These are phyloP conservation scores for Entomobrya multifasciata DNA, from an alignment of 2,888 invertebrate species.

Conservation along the genomic window DNA sequence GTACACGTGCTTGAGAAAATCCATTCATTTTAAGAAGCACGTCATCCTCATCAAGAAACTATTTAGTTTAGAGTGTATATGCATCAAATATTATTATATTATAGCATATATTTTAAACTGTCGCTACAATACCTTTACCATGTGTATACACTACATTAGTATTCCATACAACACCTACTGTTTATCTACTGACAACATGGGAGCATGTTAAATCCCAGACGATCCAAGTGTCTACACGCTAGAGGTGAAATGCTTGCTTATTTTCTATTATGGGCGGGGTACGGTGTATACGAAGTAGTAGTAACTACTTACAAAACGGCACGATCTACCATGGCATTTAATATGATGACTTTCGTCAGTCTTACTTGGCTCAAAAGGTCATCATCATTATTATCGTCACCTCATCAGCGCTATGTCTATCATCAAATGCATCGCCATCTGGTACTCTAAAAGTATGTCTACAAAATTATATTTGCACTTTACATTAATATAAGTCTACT, in stretches of 20 bases:
- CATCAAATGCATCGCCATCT: conserved; percentile 9
- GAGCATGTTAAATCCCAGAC: conserved; percentile 7
- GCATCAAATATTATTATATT: no score
- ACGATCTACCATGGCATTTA: not conserved
- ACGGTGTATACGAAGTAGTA: not conserved
- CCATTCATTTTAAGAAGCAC: not conserved
- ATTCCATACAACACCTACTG: not conserved
- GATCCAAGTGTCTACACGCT: conserved; percentile 1
- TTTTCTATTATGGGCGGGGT: not conserved
- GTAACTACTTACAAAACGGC: not conserved
- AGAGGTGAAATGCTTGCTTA: not conserved
- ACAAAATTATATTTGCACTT: not conserved
- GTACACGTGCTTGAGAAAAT: no score
- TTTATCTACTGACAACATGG: not conserved
- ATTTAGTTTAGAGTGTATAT: no score
- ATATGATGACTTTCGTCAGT: conserved; percentile 59
- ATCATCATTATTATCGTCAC: conserved; percentile 33
- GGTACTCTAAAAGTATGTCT: not conserved
- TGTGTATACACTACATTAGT: not conserved
- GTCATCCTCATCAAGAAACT: no score
- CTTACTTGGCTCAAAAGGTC: conserved; percentile 60
- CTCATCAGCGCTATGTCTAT: conserved; percentile 11
- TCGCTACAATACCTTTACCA: not conserved
- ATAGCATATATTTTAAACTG: not conserved
- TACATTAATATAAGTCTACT: no score